Percentiles rank a stretch among this genome's conserved stretches.
Conservation (phyloP, 2,888 invertebrate genomes). For the Chirona hameri region DNA sequence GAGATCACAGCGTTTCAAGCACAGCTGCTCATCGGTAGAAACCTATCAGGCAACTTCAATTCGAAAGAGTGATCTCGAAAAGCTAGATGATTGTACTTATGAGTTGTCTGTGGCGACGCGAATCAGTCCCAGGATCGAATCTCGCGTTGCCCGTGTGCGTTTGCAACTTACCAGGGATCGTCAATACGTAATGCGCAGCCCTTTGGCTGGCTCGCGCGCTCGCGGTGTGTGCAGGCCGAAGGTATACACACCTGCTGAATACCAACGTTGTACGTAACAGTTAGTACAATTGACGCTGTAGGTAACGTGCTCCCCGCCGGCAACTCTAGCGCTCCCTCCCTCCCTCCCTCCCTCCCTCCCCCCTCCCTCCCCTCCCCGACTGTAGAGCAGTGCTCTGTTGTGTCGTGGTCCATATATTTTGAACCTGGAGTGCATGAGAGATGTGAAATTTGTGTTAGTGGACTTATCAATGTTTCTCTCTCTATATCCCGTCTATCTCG, state of each 20-base stretch:
- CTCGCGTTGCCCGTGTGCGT: neutral
- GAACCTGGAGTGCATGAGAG: constrained; percentile 1
- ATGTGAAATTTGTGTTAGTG: constrained; percentile 27
- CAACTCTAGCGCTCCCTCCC: neutral
- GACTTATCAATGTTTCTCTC: constrained; percentile 27
- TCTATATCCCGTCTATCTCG: neutral
- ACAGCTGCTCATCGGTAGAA: constrained; percentile 10
- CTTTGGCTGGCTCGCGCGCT: neutral
- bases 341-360: neutral
- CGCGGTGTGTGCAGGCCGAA: neutral
- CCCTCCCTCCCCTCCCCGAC: neutral
- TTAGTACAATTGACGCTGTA: constrained; percentile 23
- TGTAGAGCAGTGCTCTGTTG: neutral
- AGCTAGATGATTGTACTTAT: constrained; percentile 26
- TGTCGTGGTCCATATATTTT: constrained; percentile 27
- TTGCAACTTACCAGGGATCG: neutral
- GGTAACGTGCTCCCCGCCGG: neutral
- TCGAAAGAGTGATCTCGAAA: constrained; percentile 24
- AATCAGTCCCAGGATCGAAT: neutral
- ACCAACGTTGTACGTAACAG: constrained; percentile 7
- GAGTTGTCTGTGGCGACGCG: neutral
- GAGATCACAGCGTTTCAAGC: neutral
- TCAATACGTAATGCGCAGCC: neutral
- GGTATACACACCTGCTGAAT: no score
- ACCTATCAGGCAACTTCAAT: neutral